Percentiles rank a stretch among this genome's conserved stretches.
Conservation (phyloP, 2,888 invertebrate genomes). For the Junonia oenone region DNA sequence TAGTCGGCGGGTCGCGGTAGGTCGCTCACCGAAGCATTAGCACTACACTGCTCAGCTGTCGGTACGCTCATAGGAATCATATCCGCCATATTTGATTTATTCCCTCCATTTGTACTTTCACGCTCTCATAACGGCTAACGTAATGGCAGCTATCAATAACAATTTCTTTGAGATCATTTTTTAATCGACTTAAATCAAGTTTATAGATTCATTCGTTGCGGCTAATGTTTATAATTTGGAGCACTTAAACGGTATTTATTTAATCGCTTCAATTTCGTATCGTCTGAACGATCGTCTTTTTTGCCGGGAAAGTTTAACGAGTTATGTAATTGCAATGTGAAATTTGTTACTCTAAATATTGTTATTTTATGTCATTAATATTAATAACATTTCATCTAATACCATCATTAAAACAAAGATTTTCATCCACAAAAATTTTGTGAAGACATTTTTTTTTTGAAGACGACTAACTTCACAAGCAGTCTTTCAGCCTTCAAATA, state of each 20-base stretch:
- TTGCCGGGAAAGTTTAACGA: background rate
- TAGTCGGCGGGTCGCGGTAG: slow-evolving; percentile 1
- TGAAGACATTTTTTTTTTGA: too few species aligned
- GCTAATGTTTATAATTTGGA: background rate
- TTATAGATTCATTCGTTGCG: slow-evolving; percentile 2
- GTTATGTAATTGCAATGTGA: too few species aligned
- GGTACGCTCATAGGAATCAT: background rate
- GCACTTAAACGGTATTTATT: background rate
- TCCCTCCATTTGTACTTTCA: slow-evolving; percentile 2
- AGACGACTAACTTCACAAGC: too few species aligned
- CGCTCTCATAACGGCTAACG: slow-evolving; percentile 9
- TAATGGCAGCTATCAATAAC: slow-evolving; percentile 17
- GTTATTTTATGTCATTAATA: too few species aligned
- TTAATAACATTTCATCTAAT: too few species aligned
- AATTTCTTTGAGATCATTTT: slow-evolving; percentile 16
- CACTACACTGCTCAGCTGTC: background rate
- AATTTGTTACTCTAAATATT: too few species aligned
- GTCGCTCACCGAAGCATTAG: background rate
- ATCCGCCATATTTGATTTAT: slow-evolving; percentile 12
- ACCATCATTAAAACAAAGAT: too few species aligned
- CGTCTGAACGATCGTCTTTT: background rate
- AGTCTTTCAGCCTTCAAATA: too few species aligned
- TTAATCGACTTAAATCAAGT: slow-evolving; percentile 13
- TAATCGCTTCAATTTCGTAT: background rate
- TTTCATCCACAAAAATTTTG: too few species aligned